phyloP scores from a whole-genome alignment of 2,888 invertebrate species.

The Eledone cirrhosa region DNA sequence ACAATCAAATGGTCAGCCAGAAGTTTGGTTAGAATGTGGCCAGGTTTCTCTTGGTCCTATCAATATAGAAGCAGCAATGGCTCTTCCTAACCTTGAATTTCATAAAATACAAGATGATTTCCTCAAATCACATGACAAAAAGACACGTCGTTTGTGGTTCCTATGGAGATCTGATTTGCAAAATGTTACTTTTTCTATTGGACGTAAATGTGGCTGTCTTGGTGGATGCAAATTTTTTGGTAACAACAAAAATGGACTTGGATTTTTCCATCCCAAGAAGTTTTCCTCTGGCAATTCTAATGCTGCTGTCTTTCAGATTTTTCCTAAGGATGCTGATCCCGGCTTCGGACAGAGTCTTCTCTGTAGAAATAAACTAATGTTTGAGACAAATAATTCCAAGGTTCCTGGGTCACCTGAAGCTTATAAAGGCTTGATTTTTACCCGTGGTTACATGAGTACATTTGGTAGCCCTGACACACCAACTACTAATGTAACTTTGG shows the following conservation, averaged over 20 bases:
- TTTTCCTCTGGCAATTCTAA: conserved; percentile 41
- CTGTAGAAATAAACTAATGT: conserved; percentile 85
- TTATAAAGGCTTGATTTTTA: conserved; percentile 52
- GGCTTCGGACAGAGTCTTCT: conserved; percentile 95
- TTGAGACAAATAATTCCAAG: conserved; percentile 86
- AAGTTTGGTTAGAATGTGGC: conserved; percentile 88
- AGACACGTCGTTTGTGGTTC: conserved; percentile 90
- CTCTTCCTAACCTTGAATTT: conserved; percentile 66
- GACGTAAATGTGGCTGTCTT: conserved; percentile 87
- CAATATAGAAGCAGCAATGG: conserved; percentile 85
- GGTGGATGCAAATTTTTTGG: conserved; percentile 97
- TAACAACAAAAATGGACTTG: conserved; percentile 85
- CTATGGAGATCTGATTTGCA: conserved; percentile 80
- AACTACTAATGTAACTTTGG: conserved; percentile 40
- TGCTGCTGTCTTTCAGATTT: conserved; percentile 57
- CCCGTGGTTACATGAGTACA: conserved; percentile 60
- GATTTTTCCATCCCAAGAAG: conserved; percentile 81
- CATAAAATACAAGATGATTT: conserved; percentile 66
- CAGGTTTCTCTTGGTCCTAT: conserved; percentile 89
- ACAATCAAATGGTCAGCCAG: conserved; percentile 47
- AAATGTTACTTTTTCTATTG: conserved; percentile 35
- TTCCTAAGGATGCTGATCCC: conserved; percentile 72
- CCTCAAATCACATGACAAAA: conserved; percentile 75
- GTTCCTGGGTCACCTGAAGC: conserved; percentile 66
- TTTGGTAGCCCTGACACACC: conserved; percentile 54